Evolutionary conservation across 1,140 invertebrate species (phyloP).

Genomic region (Sitophilus oryzae): DNA sequence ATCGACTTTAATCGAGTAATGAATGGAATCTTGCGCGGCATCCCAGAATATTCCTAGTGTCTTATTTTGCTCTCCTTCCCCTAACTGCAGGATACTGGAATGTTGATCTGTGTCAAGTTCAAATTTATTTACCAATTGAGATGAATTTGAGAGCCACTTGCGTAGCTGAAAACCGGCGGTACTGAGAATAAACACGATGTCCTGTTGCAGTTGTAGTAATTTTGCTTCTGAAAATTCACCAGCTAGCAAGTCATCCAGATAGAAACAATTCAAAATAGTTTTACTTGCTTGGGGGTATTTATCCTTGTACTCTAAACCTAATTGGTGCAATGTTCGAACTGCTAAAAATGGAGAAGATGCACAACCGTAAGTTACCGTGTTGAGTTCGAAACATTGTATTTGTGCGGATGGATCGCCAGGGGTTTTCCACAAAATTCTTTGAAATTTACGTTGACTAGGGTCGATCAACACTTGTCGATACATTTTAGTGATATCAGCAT

Average conservation of each 20-base stretch:
- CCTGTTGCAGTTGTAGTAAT: constrained; percentile 14
- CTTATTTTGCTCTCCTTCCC: constrained; percentile 31
- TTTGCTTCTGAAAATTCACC: constrained; percentile 31
- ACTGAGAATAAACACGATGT: constrained; percentile 25
- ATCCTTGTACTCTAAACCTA: constrained; percentile 27
- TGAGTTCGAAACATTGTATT: constrained; percentile 29
- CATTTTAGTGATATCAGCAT: constrained; percentile 44
- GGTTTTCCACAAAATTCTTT: constrained; percentile 41
- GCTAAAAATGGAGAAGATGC: constrained; percentile 38
- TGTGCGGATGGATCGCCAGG: constrained; percentile 19
- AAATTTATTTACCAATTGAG: constrained; percentile 3
- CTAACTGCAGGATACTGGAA: constrained; percentile 19
- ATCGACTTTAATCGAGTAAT: constrained; percentile 21
- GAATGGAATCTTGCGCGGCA: constrained; percentile 7
- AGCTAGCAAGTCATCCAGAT: constrained; percentile 46
- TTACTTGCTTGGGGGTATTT: constrained; percentile 29
- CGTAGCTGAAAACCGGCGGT: constrained; percentile 24
- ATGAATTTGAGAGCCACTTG: constrained; percentile 33
- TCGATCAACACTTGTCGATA: constrained; percentile 38
- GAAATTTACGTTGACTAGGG: constrained; percentile 34
- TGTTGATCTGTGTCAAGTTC: constrained; percentile 18
- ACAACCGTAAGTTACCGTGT: constrained; percentile 40
- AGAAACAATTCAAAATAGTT: constrained; percentile 40
- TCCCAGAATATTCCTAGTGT: constrained; percentile 24
- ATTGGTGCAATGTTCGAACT: constrained; percentile 35